phyloP scores from a whole-genome alignment of 1,140 invertebrate genomes.

The Cardiocondyla obscurior region DNA sequence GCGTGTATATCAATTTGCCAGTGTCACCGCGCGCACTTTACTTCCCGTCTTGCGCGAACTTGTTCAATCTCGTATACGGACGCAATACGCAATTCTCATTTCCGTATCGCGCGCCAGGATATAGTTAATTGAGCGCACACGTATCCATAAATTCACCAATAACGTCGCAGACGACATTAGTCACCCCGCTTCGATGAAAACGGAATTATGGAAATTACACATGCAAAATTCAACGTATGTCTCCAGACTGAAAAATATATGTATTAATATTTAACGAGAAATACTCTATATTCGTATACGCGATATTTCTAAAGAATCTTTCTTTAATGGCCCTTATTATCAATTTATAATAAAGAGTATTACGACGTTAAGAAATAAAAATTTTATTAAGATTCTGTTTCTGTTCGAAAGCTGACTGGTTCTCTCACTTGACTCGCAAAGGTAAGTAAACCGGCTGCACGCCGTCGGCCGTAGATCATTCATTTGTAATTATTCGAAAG shows the following conservation, averaged over 20 bases:
- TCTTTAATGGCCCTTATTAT: constrained; percentile 27
- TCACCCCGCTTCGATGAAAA: not conserved
- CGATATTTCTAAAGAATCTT: not conserved
- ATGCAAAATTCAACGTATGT: constrained; percentile 8
- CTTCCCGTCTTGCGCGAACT: not conserved
- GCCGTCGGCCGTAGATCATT: too few relatives aligned
- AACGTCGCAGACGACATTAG: not conserved
- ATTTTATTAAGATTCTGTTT: not conserved
- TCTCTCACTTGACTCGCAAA: too few relatives aligned
- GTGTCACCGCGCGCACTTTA: not conserved
- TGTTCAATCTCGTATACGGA: not conserved
- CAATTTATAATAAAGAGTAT: constrained; percentile 25
- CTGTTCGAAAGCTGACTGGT: not conserved
- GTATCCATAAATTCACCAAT: not conserved
- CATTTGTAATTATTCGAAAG: too few relatives aligned
- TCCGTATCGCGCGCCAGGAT: constrained; percentile 11
- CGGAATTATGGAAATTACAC: constrained; percentile 17
- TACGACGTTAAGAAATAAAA: not conserved
- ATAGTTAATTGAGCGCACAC: constrained; percentile 27
- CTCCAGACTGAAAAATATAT: too few relatives aligned
- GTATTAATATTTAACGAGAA: constrained; percentile 21
- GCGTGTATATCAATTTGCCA: not conserved
- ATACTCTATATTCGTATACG: not conserved
- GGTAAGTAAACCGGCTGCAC: too few relatives aligned
- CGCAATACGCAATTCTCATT: constrained; percentile 14